These are phyloP conservation scores for Synanthedon myopaeformis DNA, from an alignment of 2,888 invertebrate species.

Conservation along the genomic window DNA sequence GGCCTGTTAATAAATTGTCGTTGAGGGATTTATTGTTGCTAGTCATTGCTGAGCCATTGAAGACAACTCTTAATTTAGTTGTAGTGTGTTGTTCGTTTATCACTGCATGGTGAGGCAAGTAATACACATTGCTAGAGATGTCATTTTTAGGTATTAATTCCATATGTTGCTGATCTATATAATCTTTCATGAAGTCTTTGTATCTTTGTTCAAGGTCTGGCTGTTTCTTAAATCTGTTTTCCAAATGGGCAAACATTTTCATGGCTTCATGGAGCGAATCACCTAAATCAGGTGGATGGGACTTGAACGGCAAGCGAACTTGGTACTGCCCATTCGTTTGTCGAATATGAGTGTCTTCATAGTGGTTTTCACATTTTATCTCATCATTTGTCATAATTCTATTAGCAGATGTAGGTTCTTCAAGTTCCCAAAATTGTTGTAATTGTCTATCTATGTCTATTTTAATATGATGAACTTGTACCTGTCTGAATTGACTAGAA, in stretches of 20 bases:
- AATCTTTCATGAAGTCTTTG: not conserved
- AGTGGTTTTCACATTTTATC: too few relatives aligned
- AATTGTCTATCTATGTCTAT: not conserved
- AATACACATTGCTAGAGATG: not conserved
- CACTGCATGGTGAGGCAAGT: not conserved
- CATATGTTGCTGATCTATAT: not conserved
- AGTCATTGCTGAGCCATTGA: not conserved
- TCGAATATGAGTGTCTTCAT: too few relatives aligned
- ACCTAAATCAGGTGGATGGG: too few relatives aligned
- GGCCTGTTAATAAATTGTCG: not conserved
- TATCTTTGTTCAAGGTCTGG: not conserved
- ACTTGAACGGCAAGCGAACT: too few relatives aligned
- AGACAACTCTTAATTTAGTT: not conserved
- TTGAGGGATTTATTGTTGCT: not conserved
- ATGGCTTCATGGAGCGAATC: too few relatives aligned
- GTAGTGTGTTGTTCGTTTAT: not conserved
- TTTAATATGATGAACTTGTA: not conserved
- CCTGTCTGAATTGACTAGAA: not conserved
- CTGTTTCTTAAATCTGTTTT: too few relatives aligned
- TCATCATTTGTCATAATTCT: not conserved
- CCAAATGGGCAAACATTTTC: too few relatives aligned
- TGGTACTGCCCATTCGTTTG: too few relatives aligned
- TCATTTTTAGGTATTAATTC: not conserved
- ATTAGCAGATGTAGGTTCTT: not conserved
- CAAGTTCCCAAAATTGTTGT: not conserved